These are phyloP conservation scores for Phalacrocorax brasilianus DNA, from an alignment of 2,113 vertebrate genomes.

Conservation along the genomic window DNA sequence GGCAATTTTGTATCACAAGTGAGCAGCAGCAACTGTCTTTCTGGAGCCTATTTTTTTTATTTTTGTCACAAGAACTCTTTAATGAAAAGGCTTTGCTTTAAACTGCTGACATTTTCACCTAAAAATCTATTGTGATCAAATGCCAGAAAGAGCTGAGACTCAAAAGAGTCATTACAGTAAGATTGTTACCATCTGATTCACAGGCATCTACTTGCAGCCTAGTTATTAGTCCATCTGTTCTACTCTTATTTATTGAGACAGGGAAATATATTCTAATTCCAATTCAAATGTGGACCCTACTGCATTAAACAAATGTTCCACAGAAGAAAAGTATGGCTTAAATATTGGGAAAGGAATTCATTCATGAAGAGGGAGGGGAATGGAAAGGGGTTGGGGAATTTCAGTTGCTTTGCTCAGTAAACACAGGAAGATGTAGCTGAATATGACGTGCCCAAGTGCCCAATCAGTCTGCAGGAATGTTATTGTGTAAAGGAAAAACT, in stretches of 20 bases:
- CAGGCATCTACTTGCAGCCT: background rate
- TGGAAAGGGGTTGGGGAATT: background rate
- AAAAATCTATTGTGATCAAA: constrained; percentile 11
- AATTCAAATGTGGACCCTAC: background rate
- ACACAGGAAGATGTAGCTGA: fast-evolving
- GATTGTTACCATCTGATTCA: background rate
- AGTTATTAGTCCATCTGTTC: background rate
- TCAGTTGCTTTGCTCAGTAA: background rate
- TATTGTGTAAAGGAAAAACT: background rate
- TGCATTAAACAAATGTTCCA: background rate
- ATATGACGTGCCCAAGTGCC: background rate
- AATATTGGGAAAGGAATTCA: background rate
- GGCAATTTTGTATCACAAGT: background rate
- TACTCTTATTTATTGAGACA: background rate
- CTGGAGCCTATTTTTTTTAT: background rate
- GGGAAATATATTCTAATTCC: background rate
- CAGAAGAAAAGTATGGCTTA: background rate
- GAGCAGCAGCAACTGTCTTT: background rate
- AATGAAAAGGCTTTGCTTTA: constrained; percentile 18
- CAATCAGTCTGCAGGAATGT: background rate
- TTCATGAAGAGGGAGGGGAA: background rate
- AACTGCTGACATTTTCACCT: background rate
- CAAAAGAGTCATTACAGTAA: background rate
- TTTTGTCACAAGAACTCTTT: background rate
- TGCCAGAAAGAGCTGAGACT: background rate